Evolutionary conservation across 2,888 invertebrate genomes (phyloP).

Genomic region (Gonocerus acuteangulatus): DNA sequence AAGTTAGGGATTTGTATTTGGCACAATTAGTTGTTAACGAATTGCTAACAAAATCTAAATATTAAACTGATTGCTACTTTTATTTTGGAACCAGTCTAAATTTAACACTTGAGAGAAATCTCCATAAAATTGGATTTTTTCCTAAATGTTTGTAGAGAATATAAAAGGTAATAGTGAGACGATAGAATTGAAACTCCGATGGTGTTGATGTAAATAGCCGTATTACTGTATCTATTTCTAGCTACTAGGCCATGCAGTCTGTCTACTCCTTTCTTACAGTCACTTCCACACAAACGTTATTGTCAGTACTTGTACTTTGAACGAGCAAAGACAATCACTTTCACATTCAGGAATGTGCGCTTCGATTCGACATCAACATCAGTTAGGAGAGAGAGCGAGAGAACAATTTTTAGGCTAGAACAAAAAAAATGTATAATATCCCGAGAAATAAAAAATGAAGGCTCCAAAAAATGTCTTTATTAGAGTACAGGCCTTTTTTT

Average conservation of each 20-base stretch:
- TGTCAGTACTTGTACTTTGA: conserved; percentile 13
- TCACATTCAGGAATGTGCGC: background rate
- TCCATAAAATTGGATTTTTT: too few relatives aligned
- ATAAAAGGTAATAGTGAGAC: too few relatives aligned
- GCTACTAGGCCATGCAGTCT: conserved; percentile 12
- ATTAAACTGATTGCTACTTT: too few relatives aligned
- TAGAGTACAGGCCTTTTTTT: too few relatives aligned
- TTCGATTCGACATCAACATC: conserved; percentile 1
- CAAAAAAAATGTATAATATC: background rate
- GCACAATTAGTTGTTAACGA: too few relatives aligned
- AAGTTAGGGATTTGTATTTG: too few relatives aligned
- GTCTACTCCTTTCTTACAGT: background rate
- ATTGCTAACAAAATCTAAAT: too few relatives aligned
- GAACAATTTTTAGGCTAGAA: background rate
- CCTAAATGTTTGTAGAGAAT: too few relatives aligned
- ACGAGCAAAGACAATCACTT: conserved; percentile 3
- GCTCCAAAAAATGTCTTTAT: too few relatives aligned
- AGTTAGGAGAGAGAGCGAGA: background rate
- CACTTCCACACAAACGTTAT: conserved; percentile 5
- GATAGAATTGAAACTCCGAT: conserved; percentile 14
- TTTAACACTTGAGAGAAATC: too few relatives aligned
- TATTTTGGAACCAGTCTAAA: too few relatives aligned
- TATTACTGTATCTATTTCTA: too few relatives aligned
- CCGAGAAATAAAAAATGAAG: background rate
- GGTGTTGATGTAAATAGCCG: conserved; percentile 19